A percentile compares a stretch with the other conserved stretches of the same genome.
Evolutionary conservation across 2,797 vertebrate genomes (phyloP).

Genomic region (Muraenolepis orangiensis): DNA sequence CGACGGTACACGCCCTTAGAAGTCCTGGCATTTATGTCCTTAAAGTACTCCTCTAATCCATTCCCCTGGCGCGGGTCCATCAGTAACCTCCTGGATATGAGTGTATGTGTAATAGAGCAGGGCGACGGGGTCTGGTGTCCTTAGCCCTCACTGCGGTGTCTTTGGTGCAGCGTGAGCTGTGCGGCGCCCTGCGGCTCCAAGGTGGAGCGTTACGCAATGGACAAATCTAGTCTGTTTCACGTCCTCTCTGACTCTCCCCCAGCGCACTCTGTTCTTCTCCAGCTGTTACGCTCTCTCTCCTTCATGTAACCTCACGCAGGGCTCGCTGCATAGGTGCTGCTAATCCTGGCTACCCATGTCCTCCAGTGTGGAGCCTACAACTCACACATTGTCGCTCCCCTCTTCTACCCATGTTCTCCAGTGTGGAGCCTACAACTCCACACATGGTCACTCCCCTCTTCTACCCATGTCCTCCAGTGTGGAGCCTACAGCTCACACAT

Average conservation of each 20-base stretch:
- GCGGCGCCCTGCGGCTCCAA: constrained; percentile 54
- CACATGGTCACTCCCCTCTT: background rate
- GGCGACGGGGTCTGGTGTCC: constrained; percentile 8
- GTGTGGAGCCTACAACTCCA: constrained; percentile 16
- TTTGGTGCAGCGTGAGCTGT: constrained; percentile 37
- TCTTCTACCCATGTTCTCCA: constrained; percentile 20
- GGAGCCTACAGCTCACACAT: constrained; percentile 14
- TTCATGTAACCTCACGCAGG: constrained; percentile 49
- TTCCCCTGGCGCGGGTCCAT: constrained; percentile 2
- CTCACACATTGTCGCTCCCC: background rate
- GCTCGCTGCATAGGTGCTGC: constrained; percentile 41
- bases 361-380: constrained; percentile 18
- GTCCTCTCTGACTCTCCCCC: constrained; percentile 45
- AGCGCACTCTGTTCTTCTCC: constrained; percentile 49
- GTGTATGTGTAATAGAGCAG: background rate
- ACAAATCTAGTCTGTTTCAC: constrained; percentile 66
- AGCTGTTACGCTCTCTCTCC: constrained; percentile 33
- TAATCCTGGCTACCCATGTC: constrained; percentile 38
- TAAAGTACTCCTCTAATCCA: constrained; percentile 12
- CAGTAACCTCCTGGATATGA: constrained; percentile 5
- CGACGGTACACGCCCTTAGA: constrained; percentile 20
- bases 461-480: constrained; percentile 21
- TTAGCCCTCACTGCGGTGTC: constrained; percentile 19
- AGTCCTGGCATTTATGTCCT: constrained; percentile 20
- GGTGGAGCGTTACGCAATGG: constrained; percentile 56